phyloP scores from a whole-genome alignment of 1,140 invertebrate genomes.

The Eumeta japonica region DNA sequence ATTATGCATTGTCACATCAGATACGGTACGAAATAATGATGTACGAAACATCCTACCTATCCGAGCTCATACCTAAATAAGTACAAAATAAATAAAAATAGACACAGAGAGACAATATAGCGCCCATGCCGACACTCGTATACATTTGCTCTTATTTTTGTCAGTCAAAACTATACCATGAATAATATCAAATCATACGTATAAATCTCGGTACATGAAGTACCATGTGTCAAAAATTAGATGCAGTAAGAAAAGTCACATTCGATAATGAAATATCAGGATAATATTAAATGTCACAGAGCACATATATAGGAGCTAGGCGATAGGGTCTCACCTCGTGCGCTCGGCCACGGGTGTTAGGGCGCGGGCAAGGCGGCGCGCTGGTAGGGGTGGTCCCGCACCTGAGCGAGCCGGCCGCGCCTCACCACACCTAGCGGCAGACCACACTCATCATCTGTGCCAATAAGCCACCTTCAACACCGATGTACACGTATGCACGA shows the following conservation, averaged over 20 bases:
- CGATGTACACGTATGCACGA: too few relatives aligned
- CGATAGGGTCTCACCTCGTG: conserved; percentile 54
- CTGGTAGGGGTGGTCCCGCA: conserved; percentile 90
- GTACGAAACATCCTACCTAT: conserved; percentile 37
- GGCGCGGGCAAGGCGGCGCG: conserved; percentile 67
- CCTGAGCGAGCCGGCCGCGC: conserved; percentile 79
- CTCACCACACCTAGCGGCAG: conserved; percentile 64
- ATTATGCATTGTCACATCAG: conserved; percentile 55
- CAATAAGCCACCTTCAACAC: conserved; percentile 11
- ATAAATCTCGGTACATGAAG: too few relatives aligned
- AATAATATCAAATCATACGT: too few relatives aligned
- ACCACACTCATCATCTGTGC: conserved; percentile 47
- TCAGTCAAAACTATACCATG: too few relatives aligned
- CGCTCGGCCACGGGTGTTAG: too few relatives aligned
- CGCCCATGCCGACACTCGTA: too few relatives aligned
- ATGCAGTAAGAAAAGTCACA: too few relatives aligned
- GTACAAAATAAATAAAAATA: conserved; percentile 46
- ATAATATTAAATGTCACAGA: too few relatives aligned
- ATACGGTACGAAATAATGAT: conserved; percentile 45
- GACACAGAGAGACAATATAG: conserved; percentile 53
- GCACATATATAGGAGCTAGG: conserved; percentile 40
- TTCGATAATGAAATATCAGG: too few relatives aligned
- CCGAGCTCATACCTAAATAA: conserved; percentile 47
- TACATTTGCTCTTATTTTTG: too few relatives aligned
- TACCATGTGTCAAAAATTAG: too few relatives aligned